Conservation (phyloP, 2,888 invertebrate species). For the Argyresthia albistria region DNA sequence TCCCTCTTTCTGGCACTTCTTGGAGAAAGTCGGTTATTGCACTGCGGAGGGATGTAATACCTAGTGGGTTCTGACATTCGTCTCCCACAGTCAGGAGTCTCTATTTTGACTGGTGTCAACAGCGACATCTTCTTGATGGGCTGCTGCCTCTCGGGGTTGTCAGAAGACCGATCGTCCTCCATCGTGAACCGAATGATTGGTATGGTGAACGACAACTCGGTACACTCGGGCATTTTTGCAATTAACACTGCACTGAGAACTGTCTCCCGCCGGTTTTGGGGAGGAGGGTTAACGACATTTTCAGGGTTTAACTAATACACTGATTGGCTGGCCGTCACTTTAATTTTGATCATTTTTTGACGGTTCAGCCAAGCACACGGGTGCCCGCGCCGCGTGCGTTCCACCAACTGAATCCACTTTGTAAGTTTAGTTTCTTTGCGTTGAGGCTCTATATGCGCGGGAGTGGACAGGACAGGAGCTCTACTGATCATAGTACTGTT, state of each 20-base stretch:
- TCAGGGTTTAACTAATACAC: slow-evolving; percentile 11
- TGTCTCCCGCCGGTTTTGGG: slow-evolving; percentile 21
- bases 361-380: slow-evolving; percentile 20
- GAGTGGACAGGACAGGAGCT: too few relatives aligned
- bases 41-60: slow-evolving; percentile 62
- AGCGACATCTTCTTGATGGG: slow-evolving; percentile 57
- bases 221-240: slow-evolving; percentile 61
- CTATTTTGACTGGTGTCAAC: slow-evolving; percentile 57
- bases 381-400: slow-evolving; percentile 27
- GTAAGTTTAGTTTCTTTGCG: too few relatives aligned
- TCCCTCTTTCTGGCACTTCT: slow-evolving; percentile 57
- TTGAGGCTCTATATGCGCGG: too few relatives aligned
- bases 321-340: background rate
- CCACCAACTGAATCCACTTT: too few relatives aligned
- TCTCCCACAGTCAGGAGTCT: slow-evolving; percentile 52
- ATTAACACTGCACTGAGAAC: slow-evolving; percentile 13
- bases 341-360: slow-evolving; percentile 13
- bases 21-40: slow-evolving; percentile 57
- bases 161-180: slow-evolving; percentile 46
- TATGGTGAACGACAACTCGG: slow-evolving; percentile 56
- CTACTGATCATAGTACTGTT: too few relatives aligned
- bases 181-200: slow-evolving; percentile 63
- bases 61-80: slow-evolving; percentile 52
- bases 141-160: slow-evolving; percentile 39
- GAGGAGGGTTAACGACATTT: slow-evolving; percentile 36